These are phyloP conservation scores for Myotis vivesi DNA, from an alignment of 2,797 vertebrate species.

Conservation along the genomic window DNA sequence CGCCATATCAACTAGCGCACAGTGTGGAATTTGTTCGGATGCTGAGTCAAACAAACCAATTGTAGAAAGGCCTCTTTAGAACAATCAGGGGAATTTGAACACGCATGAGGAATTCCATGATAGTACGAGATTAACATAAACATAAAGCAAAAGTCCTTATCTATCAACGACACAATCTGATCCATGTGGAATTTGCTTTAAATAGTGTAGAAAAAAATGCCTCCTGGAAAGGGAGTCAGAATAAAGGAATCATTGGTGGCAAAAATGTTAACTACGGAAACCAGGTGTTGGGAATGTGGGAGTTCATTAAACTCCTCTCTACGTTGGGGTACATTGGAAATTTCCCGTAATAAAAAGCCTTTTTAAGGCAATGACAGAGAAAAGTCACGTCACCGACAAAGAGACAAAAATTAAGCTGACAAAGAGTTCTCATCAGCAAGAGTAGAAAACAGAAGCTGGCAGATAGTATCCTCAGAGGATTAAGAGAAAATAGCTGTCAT, in stretches of 20 bases:
- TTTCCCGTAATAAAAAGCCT: not conserved
- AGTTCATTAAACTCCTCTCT: constrained; percentile 14
- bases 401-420: not conserved
- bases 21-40: not conserved
- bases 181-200: constrained; percentile 4
- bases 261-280: not conserved
- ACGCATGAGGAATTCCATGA: not conserved
- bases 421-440: constrained; percentile 28
- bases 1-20: not conserved
- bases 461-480: not conserved
- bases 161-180: not conserved
- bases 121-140: not conserved
- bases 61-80: not conserved
- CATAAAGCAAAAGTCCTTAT: not conserved
- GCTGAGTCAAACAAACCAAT: not conserved
- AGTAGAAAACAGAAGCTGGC: not conserved
- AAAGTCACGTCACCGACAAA: constrained; percentile 19
- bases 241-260: not conserved
- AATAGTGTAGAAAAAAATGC: not conserved
- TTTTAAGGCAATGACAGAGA: constrained; percentile 1
- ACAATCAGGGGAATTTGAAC: not conserved
- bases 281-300: not conserved
- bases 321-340: not conserved
- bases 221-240: not conserved
- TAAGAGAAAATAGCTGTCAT: not conserved